Evolutionary conservation across 2,113 vertebrate genomes (phyloP).

Genomic region (Corythornis cristatus): DNA sequence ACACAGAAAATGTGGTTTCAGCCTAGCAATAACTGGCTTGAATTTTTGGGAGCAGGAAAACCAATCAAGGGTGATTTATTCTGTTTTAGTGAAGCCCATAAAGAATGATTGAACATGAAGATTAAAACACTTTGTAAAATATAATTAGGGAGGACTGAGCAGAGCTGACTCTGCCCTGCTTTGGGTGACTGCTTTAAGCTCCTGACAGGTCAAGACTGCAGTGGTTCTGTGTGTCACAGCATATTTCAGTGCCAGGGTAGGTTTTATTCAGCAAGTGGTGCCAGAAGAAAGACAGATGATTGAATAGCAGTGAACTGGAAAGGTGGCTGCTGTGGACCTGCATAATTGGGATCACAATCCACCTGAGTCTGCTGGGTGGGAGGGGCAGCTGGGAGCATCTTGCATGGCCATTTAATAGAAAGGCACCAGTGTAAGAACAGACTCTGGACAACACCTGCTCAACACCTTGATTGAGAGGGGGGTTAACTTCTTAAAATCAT

Average conservation of each 20-base stretch:
- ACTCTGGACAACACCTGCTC: background rate
- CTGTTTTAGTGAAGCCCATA: background rate
- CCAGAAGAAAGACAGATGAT: background rate
- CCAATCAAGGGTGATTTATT: background rate
- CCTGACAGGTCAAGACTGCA: background rate
- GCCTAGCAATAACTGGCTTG: background rate
- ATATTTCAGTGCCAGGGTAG: background rate
- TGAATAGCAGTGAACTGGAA: background rate
- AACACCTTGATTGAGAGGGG: background rate
- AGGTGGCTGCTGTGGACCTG: background rate
- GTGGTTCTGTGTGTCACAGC: background rate
- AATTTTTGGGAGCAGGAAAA: background rate
- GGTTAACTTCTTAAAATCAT: background rate
- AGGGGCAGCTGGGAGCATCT: background rate
- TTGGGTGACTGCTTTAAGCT: background rate
- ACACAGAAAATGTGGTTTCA: background rate
- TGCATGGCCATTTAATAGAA: background rate
- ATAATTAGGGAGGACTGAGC: background rate
- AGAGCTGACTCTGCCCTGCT: background rate
- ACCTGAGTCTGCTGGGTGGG: background rate
- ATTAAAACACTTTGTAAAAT: background rate
- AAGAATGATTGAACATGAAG: background rate
- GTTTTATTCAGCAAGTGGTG: background rate
- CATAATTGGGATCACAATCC: background rate
- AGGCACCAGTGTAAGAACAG: no score